Evolutionary conservation across 2,888 invertebrate species (phyloP).

Genomic region (Sphaerophoria taeniata): DNA sequence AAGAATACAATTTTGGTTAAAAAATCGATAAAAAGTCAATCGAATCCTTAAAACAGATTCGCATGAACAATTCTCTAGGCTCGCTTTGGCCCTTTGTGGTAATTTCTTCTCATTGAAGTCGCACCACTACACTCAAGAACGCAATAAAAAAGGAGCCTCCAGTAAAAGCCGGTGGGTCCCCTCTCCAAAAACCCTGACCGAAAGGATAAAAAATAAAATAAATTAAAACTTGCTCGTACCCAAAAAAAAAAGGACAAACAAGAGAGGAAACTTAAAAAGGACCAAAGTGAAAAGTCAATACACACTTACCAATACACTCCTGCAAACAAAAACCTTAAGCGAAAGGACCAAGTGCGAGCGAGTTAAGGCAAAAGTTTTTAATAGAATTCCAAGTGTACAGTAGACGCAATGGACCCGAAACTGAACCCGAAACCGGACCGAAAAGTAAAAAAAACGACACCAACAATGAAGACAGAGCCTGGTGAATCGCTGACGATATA

Average conservation of each 20-base stretch:
- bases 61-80: conserved; percentile 64
- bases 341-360: conserved; percentile 48
- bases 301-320: conserved; percentile 41
- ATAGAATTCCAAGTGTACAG: conserved; percentile 66
- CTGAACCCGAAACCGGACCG: conserved; percentile 5
- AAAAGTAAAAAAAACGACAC: neutral
- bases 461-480: too few relatives aligned
- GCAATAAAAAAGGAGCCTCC: conserved; percentile 15
- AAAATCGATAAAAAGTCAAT: conserved; percentile 53
- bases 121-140: conserved; percentile 24
- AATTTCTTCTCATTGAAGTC: conserved; percentile 68
- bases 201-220: conserved; percentile 67
- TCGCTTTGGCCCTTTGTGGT: conserved; percentile 71
- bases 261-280: conserved; percentile 52
- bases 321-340: conserved; percentile 8
- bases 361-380: conserved; percentile 64
- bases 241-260: conserved; percentile 11
- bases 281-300: conserved; percentile 71
- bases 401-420: conserved; percentile 43
- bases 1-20: neutral
- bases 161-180: conserved; percentile 31
- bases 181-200: conserved; percentile 1
- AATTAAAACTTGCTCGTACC: conserved; percentile 70
- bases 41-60: conserved; percentile 54
- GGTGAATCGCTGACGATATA: conserved; percentile 4